Conservation (phyloP, 2,113 vertebrate genomes). For the Rhinolophus sinicus region DNA sequence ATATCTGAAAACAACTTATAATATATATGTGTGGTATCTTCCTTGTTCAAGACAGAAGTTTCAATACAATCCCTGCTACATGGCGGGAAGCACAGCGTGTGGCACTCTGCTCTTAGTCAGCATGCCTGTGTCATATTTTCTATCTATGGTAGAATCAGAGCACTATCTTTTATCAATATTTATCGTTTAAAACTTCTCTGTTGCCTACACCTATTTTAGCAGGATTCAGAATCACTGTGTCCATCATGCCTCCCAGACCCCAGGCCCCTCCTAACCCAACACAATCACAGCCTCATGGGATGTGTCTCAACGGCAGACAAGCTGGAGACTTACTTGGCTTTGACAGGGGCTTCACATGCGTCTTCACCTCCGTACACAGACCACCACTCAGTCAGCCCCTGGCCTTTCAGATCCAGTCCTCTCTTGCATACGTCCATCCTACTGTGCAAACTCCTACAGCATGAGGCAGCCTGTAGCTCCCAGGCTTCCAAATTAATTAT, state of each 20-base stretch:
- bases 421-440: background rate
- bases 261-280: background rate
- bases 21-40: background rate
- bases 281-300: background rate
- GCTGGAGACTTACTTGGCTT: background rate
- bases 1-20: background rate
- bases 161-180: background rate
- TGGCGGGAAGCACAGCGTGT: background rate
- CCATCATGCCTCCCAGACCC: background rate
- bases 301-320: background rate
- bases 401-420: accelerated
- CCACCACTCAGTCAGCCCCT: background rate
- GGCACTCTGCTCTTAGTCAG: background rate
- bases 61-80: background rate
- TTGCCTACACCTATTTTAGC: background rate
- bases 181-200: background rate
- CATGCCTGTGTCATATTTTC: background rate
- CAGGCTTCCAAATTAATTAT: background rate
- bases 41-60: background rate
- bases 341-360: background rate
- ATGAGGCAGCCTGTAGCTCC: background rate
- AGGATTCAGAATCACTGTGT: background rate
- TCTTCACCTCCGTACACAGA: background rate
- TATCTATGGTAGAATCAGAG: background rate
- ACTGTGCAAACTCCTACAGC: background rate